Conservation (phyloP, 2,113 vertebrate species). For the Ochotona curzoniae region DNA sequence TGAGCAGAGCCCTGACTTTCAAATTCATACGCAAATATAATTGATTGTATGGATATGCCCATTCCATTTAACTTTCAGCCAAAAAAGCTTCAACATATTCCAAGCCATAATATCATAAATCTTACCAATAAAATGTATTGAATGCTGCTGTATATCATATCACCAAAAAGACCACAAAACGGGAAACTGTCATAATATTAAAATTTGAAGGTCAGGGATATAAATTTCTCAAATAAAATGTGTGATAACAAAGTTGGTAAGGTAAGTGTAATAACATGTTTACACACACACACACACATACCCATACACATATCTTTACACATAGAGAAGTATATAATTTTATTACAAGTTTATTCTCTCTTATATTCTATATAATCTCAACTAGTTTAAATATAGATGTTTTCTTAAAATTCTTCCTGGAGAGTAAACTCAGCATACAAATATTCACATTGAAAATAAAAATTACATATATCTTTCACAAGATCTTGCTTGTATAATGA, state of each 20-base stretch:
- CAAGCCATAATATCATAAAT: slow-evolving; percentile 58
- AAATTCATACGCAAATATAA: not conserved
- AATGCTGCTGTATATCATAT: slow-evolving; percentile 33
- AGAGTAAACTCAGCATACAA: not conserved
- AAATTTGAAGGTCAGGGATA: slow-evolving; percentile 34
- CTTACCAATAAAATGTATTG: not conserved
- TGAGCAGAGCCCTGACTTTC: no score
- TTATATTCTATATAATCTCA: not conserved
- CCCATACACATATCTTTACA: not conserved
- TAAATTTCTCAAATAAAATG: slow-evolving; percentile 44
- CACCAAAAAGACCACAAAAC: not conserved
- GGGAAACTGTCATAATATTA: slow-evolving; percentile 31
- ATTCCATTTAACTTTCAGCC: slow-evolving; percentile 9
- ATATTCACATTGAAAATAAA: not conserved
- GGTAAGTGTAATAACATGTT: not conserved
- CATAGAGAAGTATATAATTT: not conserved
- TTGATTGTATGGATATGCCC: slow-evolving; percentile 12
- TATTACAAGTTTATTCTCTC: not conserved
- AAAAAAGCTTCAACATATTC: slow-evolving; percentile 17
- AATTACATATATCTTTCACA: not conserved
- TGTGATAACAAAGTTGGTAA: slow-evolving; percentile 4
- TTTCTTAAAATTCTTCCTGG: not conserved
- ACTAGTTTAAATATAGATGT: not conserved
- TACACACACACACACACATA: no score
- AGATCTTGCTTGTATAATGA: not conserved